A percentile compares a stretch with the other conserved stretches of the same genome.
phyloP scores from a whole-genome alignment of 2,797 vertebrate genomes.

The Mycteria americana region DNA sequence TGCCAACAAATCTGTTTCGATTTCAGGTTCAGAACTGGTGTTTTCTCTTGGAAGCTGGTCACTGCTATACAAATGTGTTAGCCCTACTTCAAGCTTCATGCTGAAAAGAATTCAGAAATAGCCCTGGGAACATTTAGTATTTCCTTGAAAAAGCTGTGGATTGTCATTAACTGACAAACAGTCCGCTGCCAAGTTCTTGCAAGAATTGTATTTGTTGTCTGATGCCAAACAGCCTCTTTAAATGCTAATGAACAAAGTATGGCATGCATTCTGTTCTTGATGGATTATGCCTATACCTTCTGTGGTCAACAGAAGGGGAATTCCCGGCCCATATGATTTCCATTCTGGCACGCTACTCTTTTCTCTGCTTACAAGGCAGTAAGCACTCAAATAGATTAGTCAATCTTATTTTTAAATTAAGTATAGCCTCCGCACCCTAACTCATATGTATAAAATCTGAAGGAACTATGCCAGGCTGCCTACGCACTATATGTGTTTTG shows the following conservation, averaged over 20 bases:
- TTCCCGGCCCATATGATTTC: conserved; percentile 81
- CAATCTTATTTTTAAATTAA: conserved; percentile 71
- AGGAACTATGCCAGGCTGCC: conserved; percentile 34
- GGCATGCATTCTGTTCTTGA: conserved; percentile 80
- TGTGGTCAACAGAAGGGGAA: conserved; percentile 84
- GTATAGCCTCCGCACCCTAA: conserved; percentile 35
- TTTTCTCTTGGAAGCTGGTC: conserved; percentile 49
- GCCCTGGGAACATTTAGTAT: conserved; percentile 67
- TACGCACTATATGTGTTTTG: conserved; percentile 46
- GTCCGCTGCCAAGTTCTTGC: conserved; percentile 75
- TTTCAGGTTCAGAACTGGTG: conserved; percentile 29
- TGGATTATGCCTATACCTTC: conserved; percentile 81
- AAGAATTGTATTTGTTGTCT: conserved; percentile 77
- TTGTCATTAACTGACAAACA: conserved; percentile 79
- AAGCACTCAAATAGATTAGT: conserved; percentile 73
- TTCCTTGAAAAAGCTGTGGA: conserved; percentile 77
- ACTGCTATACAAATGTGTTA: conserved; percentile 8
- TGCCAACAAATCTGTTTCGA: conserved; percentile 58
- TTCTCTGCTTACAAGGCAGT: conserved; percentile 69
- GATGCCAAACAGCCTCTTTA: conserved; percentile 82
- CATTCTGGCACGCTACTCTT: conserved; percentile 74
- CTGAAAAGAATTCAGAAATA: conserved; percentile 65
- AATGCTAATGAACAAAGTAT: conserved; percentile 83
- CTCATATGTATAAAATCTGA: conserved; percentile 34
- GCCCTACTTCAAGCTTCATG: conserved; percentile 12